Evolutionary conservation across 2,113 vertebrate species (phyloP).

Genomic region (Chiloscyllium plagiosum): DNA sequence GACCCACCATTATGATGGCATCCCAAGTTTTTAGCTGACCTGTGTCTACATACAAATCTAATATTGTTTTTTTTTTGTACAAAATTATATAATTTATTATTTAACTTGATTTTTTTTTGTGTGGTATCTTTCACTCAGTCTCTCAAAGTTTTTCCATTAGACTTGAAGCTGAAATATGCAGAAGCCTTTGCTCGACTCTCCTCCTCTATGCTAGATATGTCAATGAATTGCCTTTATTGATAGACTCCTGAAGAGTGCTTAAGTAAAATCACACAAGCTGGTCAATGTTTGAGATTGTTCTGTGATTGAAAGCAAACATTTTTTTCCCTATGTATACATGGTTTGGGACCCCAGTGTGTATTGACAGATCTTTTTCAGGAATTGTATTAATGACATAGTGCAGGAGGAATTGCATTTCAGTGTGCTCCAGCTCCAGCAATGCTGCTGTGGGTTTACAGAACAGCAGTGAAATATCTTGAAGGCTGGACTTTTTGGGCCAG

Average conservation of each 20-base stretch:
- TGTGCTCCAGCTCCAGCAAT: background rate
- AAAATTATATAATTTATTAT: conserved; percentile 20
- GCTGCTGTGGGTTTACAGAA: background rate
- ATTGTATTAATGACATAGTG: background rate
- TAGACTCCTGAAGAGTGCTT: background rate
- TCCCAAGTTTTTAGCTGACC: background rate
- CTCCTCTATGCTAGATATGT: background rate
- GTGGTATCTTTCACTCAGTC: background rate
- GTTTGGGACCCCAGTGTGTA: background rate
- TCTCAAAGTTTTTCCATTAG: background rate
- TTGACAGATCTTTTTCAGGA: background rate
- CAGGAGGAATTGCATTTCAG: background rate
- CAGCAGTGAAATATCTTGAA: background rate
- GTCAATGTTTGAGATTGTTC: background rate
- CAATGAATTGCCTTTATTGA: background rate
- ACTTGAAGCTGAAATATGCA: background rate
- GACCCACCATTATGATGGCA: conserved; percentile 19
- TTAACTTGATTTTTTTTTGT: background rate
- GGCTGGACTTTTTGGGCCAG: background rate
- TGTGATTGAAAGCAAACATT: background rate
- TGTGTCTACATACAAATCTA: background rate
- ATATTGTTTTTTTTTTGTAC: background rate
- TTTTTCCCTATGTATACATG: background rate
- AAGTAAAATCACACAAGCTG: background rate
- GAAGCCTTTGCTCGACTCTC: background rate